These are phyloP conservation scores for Eupsittula cactorum DNA, from an alignment of 2,113 vertebrate genomes.

Conservation along the genomic window DNA sequence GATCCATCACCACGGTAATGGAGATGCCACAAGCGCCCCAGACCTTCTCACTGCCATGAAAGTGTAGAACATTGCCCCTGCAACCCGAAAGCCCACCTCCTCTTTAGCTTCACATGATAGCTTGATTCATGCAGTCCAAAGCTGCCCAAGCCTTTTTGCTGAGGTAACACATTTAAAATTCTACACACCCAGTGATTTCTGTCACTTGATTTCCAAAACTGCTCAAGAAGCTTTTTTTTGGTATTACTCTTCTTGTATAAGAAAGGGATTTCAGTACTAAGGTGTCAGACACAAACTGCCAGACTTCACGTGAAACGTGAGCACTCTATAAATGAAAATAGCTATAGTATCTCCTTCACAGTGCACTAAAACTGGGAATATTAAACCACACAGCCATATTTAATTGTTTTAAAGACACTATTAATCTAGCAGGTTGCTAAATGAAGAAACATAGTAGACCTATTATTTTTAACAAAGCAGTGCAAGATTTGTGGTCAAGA, in stretches of 20 bases:
- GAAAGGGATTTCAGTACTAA: neutral
- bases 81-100: neutral
- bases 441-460: neutral
- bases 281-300: neutral
- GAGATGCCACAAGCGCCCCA: neutral
- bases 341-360: neutral
- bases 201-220: neutral
- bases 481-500: neutral
- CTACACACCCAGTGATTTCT: neutral
- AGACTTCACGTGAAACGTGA: neutral
- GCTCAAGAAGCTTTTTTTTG: neutral
- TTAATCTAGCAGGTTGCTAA: slow-evolving; percentile 9
- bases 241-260: neutral
- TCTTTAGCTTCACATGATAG: accelerated
- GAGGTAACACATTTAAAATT: accelerated
- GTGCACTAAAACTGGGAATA: neutral
- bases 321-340: neutral
- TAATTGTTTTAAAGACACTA: slow-evolving; percentile 43
- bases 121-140: accelerated
- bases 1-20: neutral
- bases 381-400: neutral
- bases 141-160: neutral
- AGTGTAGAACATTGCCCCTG: accelerated
- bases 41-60: accelerated
- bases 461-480: slow-evolving; percentile 30